phyloP scores from a whole-genome alignment of 2,888 invertebrate genomes.

The Hipparchia semele region DNA sequence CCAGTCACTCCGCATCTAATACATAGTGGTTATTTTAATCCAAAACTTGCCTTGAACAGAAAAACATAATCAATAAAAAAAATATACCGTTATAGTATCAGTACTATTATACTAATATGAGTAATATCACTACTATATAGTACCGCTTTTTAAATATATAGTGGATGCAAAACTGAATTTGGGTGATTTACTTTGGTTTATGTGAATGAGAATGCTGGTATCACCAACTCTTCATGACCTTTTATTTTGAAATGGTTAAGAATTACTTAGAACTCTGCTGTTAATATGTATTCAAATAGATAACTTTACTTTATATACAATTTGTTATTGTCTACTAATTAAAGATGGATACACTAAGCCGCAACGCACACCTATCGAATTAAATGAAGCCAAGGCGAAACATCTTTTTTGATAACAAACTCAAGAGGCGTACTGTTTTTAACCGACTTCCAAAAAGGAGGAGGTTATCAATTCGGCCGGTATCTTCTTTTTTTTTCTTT shows the following conservation, averaged over 20 bases:
- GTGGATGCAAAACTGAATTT: slow-evolving; percentile 11
- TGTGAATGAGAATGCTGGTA: slow-evolving; percentile 10
- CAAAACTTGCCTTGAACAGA: background rate
- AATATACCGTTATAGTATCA: background rate
- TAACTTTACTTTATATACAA: slow-evolving; percentile 38
- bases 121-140: no score
- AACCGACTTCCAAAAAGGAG: no score
- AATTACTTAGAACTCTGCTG: slow-evolving; percentile 24
- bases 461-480: no score
- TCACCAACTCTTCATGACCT: slow-evolving; percentile 45
- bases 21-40: background rate
- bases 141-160: no score
- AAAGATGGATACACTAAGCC: slow-evolving; percentile 23
- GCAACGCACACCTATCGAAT: no score
- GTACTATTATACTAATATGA: background rate
- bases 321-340: slow-evolving; percentile 45
- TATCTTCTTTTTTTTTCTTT: no score
- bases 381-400: no score
- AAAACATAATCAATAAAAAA: background rate
- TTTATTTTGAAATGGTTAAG: slow-evolving; percentile 22
- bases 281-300: slow-evolving; percentile 36
- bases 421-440: no score
- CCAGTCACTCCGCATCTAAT: slow-evolving; percentile 49
- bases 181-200: slow-evolving; percentile 30
- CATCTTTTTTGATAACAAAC: no score